Base-by-base conservation (phyloP, 2,888 invertebrate genomes). In the Baronia brevicornis region DNA sequence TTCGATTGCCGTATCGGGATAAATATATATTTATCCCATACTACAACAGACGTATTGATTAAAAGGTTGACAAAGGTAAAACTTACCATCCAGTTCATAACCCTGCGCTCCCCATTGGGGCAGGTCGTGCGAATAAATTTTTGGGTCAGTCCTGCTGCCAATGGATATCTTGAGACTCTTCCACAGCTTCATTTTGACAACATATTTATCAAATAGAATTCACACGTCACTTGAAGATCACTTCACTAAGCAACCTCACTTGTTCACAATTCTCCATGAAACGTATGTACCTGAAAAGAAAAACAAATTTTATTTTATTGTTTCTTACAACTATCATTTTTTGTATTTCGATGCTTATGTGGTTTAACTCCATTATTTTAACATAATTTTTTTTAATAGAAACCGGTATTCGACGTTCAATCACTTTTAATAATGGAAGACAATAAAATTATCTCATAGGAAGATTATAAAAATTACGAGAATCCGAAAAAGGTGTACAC, bases 151-250 rank as follows among this genome's bases (percentile, higher is more conserved):
- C 37, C 72, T 62, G 48, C 63, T 82, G 46, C 82, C 80, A 58
- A 84, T 84, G 3, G 80, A 80, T 50, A 82, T 77, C 68, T 84
- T 84, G 7, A 84, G 67, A 57, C 78, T 84, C 43, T 84, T 84
- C 82, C 82, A 84, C 72, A 84, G 48, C 82, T 84, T 84, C 82
- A 84, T 84, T 60, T 66, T 80, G 75, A 55, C 67, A 49, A 64
- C 80, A 79, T 79, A 72, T 65, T 73, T 65, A 46, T 55, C 50
- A 47, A 44, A 44, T 32, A 28, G 21, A 32, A 24, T 20, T 28
- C 39, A 48, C 47, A 41, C 38, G 31, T 37, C 48, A 45, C 44
- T 8, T 18, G 3, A 4, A 30, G 29, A 26, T 35, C 26, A 24
- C 35, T 4, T 6, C 29, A 30, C 29, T 26, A 7, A 8, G n/a